Base-by-base conservation (phyloP, 2,888 invertebrate genomes). In the Lasioglossum morio region DNA sequence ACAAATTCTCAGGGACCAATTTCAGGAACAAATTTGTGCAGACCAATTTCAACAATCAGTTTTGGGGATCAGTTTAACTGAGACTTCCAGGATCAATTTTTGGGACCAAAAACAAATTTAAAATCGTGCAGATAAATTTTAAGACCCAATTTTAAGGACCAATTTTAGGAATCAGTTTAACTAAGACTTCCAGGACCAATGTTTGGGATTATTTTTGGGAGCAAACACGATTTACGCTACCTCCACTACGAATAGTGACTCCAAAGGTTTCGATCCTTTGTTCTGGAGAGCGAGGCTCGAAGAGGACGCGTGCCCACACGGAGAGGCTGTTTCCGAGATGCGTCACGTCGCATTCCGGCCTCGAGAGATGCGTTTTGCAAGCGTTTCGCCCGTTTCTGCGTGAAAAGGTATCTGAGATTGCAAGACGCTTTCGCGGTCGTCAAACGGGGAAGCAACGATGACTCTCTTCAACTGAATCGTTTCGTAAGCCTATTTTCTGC, bases 341-440 rank as follows among this genome's bases (percentile, higher is more conserved):
- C 82, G 83, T 76, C 83, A 82, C 43, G n/a, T 30, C 48, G 79
- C 48, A 80, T 77, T 43, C 76, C 48, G 12, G 48, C 12, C 46
- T 43, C 34, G 53, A 19, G 53, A 19, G 43, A 27, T 46, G 37
- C 72, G 34, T 83, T 83, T 82, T 72, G 83, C 87, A 83, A 83
- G 40, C 43, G 40, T 69, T 73, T 73, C n/a, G 30, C 30, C 30
- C 82, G 82, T 66, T 34, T 23, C n/a, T 27, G 14, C 48, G 46
- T 19, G 27, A 70, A 66, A 43, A 70, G 23, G 37, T 27, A 43
- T 23, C 48, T 19, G 34, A 16, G 23, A 70, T 76, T 80, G 80
- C 77, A n/a, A 80, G 76, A 76, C 7, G n/a, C 1, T 10, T n/a
- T 70, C 19, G 69, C 69, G 77, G 19, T 70, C 48, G 10, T 19